Evolutionary conservation across 2,797 vertebrate genomes (phyloP), one percentile per base, ranked within the genome.

Genomic region (Delichon dasypus): DNA sequence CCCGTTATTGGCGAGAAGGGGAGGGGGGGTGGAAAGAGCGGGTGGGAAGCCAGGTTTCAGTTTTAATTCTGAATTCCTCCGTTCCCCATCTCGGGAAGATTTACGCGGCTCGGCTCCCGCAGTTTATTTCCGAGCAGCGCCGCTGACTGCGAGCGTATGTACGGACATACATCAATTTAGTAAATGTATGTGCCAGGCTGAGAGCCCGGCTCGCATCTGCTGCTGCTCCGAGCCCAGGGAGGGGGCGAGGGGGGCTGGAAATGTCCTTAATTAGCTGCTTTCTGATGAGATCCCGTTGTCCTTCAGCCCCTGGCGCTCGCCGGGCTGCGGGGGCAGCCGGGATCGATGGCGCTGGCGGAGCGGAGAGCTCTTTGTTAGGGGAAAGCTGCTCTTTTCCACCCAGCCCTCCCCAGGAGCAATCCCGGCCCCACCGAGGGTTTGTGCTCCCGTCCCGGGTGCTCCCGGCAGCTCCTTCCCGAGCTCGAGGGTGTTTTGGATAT

Each of bases 41-140:
- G 71, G n/a, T 36, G 79, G n/a, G 36, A 42, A 65, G 91, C 26
- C 71, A 87, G 72, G 64, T 85, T 81, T 81, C 72, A 16, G 85
- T 40, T 80, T 86, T n/a, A 67, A 82, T 80, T 81, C 94, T 17
- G 66, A 93, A 93, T 92, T 88, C 78, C 91, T 84, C 93, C 84
- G 77, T 78, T 74, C 91, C 92, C 94, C 67, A 81, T 93, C 86
- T 85, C 61, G 54, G 51, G 34, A 94, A 93, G 92, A 97, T 96
- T 93, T 95, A 95, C 92, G 84, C 50, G 75, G 80, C 91, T 42
- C 38, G 5, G 94, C 91, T 90, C 78, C 85, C 12, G 88, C 81
- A 62, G 90, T 89, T 90, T 84, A 93, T 96, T 91, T 84, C 94
- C 78, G 75, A 96, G 95, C 95, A 90, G 94, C 94, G 89, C 81